A percentile compares a stretch with the other conserved stretches of the same genome.
These are phyloP conservation scores for Acanthis flammea DNA, from an alignment of 2,797 vertebrate species.

Conservation along the genomic window DNA sequence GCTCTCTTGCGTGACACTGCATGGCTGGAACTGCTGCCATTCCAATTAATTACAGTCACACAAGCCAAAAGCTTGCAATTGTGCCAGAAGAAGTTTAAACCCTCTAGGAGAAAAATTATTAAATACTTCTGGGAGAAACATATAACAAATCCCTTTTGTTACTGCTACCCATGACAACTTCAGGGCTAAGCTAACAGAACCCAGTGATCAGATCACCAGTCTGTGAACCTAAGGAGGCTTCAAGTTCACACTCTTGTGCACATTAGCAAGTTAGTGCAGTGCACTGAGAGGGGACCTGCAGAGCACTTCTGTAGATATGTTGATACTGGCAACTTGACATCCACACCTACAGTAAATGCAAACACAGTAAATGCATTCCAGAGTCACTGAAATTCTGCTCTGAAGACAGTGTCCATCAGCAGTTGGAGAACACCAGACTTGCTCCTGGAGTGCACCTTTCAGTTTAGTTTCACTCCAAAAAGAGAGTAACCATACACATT, in stretches of 20 bases:
- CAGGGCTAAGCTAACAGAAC: neutral
- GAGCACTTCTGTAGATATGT: neutral
- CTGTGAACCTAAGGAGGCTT: neutral
- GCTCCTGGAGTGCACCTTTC: neutral
- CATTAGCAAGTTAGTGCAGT: neutral
- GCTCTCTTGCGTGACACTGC: constrained; percentile 1
- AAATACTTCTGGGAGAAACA: neutral
- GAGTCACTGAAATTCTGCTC: neutral
- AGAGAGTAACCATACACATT: neutral
- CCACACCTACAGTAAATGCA: neutral
- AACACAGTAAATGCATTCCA: neutral
- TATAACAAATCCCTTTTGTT: neutral
- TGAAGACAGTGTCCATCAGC: neutral
- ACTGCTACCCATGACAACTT: neutral
- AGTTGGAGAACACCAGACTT: neutral
- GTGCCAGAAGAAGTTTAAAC: constrained; percentile 15
- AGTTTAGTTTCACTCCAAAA: neutral
- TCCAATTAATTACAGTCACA: constrained; percentile 3
- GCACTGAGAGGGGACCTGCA: neutral
- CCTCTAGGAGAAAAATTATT: neutral
- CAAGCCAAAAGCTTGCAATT: neutral
- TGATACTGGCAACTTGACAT: neutral
- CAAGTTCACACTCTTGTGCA: neutral
- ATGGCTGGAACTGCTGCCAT: neutral
- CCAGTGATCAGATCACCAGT: neutral